Evolutionary conservation across 1,140 invertebrate genomes (phyloP).

Genomic region (Drosophila erecta): DNA sequence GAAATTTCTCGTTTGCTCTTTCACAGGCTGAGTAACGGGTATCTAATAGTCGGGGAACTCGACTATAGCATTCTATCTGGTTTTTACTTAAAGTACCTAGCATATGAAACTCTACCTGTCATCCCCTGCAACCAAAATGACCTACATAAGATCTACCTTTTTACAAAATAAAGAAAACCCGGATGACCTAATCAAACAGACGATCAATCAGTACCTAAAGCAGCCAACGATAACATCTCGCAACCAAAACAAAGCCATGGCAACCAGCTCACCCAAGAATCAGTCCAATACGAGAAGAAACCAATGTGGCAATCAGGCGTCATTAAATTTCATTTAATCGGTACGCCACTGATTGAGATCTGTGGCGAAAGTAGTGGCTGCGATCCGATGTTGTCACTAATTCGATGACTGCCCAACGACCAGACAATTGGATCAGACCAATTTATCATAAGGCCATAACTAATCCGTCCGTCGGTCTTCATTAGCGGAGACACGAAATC

Average conservation of each 20-base stretch:
- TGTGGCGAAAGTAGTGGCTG: conserved; percentile 25
- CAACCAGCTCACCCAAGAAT: conserved; percentile 3
- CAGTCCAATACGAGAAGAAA: not conserved
- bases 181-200: conserved; percentile 1
- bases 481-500: conserved; percentile 25
- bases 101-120: too few relatives aligned
- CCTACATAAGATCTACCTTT: too few relatives aligned
- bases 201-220: not conserved
- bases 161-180: not conserved
- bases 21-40: too few relatives aligned
- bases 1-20: too few relatives aligned
- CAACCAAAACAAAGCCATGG: not conserved
- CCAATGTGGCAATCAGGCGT: conserved; percentile 2
- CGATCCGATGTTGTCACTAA: conserved; percentile 36
- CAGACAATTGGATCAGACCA: conserved; percentile 47
- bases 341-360: conserved; percentile 37
- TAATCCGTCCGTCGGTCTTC: conserved; percentile 59
- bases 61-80: too few relatives aligned
- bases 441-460: conserved; percentile 59
- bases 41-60: too few relatives aligned
- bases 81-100: too few relatives aligned
- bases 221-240: not conserved
- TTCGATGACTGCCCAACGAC: conserved; percentile 25
- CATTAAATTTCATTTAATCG: conserved; percentile 47
- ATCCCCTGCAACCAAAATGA: too few relatives aligned